A percentile compares a stretch with the other conserved stretches of the same genome.
Conservation (phyloP, 2,113 vertebrate species). For the Atlantisia rogersi region DNA sequence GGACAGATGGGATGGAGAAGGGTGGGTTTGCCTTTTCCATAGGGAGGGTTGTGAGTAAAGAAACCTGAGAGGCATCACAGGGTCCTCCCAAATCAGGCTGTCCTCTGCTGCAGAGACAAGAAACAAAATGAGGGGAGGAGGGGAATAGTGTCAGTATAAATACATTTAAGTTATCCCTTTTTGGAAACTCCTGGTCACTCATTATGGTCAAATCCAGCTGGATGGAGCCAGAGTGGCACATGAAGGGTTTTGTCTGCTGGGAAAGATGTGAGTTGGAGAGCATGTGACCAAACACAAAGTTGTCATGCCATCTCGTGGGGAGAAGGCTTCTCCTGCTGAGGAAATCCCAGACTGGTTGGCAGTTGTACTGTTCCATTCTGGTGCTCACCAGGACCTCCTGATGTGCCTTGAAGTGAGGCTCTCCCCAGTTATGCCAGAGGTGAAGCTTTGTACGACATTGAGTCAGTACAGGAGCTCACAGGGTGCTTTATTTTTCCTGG, state of each 20-base stretch:
- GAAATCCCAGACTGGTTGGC: not conserved
- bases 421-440: fast-evolving
- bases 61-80: not conserved
- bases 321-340: not conserved
- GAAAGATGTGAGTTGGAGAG: not conserved
- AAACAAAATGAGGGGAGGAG: no score
- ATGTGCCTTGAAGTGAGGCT: not conserved
- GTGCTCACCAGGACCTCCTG: not conserved
- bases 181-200: not conserved
- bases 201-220: conserved; percentile 5
- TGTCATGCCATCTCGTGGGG: fast-evolving
- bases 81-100: not conserved
- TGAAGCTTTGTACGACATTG: not conserved
- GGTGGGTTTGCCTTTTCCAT: not conserved
- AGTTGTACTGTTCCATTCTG: not conserved
- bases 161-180: not conserved
- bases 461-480: fast-evolving
- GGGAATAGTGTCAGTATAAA: not conserved
- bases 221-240: not conserved
- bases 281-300: fast-evolving
- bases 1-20: not conserved
- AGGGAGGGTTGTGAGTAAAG: not conserved
- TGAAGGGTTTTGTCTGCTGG: not conserved
- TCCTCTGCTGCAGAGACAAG: not conserved
- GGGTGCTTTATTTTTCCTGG: not conserved